These are phyloP conservation scores for Dendrophyllia cribrosa DNA, from an alignment of 64 coral and sea anemone species.

Conservation along the genomic window DNA sequence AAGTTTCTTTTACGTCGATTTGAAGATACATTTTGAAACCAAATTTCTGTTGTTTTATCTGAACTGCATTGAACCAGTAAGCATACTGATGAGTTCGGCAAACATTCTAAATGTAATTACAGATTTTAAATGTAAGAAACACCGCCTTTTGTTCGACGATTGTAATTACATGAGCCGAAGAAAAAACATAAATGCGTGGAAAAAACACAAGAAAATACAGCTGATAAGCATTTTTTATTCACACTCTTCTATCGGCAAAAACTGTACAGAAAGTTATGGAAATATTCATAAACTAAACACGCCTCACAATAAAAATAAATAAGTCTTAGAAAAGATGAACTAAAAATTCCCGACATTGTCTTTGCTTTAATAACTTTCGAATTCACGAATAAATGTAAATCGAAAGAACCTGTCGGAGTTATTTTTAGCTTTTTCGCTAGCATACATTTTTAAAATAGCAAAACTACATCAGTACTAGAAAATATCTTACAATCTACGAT, in stretches of 20 bases:
- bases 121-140: background rate
- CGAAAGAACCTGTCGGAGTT: background rate
- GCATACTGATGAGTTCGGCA: slow-evolving; percentile 35
- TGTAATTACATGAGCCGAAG: slow-evolving; percentile 3
- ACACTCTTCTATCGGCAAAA: slow-evolving; percentile 26
- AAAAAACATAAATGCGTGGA: background rate
- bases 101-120: slow-evolving; percentile 21
- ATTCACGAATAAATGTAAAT: background rate
- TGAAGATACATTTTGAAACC: background rate
- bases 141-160: slow-evolving; percentile 15
- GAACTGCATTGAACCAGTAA: background rate
- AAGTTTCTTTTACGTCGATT: background rate
- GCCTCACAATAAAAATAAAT: slow-evolving; percentile 25
- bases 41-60: background rate
- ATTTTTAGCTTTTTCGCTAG: background rate
- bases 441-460: background rate
- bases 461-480: background rate
- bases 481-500: slow-evolving; percentile 2
- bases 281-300: background rate
- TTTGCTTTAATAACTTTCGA: background rate
- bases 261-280: slow-evolving; percentile 8
- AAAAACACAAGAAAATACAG: background rate
- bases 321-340: slow-evolving; percentile 10
- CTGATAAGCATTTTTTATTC: slow-evolving; percentile 30
- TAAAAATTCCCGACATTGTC: background rate